Evolutionary conservation across 1,140 invertebrate genomes (phyloP).

Genomic region (Neodiprion pinetum): DNA sequence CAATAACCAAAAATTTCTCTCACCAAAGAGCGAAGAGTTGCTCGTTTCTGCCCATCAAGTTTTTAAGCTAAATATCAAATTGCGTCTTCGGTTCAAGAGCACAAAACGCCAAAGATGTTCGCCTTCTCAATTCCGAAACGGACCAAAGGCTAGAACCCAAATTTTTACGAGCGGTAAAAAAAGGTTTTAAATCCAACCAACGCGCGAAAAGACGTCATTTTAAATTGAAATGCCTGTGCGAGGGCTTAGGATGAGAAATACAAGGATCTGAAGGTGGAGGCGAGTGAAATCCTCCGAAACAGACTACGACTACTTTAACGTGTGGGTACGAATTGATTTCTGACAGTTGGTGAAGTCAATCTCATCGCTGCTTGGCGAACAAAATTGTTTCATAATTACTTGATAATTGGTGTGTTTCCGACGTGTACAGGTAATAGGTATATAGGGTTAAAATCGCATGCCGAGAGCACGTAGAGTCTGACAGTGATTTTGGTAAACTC

Average conservation of each 20-base stretch:
- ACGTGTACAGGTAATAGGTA: background rate
- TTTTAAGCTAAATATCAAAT: background rate
- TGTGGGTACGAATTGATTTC: background rate
- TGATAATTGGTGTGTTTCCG: constrained; percentile 37
- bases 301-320: background rate
- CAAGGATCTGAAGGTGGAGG: too few species aligned
- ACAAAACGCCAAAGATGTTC: background rate
- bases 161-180: background rate
- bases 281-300: too few species aligned
- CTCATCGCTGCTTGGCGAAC: background rate
- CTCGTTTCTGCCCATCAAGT: too few species aligned
- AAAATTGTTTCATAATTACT: constrained; percentile 50
- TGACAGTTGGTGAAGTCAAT: background rate
- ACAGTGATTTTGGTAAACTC: background rate
- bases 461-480: constrained; percentile 9
- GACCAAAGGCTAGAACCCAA: background rate
- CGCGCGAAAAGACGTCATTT: too few species aligned
- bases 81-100: background rate
- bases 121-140: background rate
- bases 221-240: too few species aligned
- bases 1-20: too few species aligned
- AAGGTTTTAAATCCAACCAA: background rate
- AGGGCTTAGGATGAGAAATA: too few species aligned
- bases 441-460: constrained; percentile 45
- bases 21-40: too few species aligned